Base-by-base conservation (phyloP, 2,113 vertebrate genomes). In the Lontra canadensis region DNA sequence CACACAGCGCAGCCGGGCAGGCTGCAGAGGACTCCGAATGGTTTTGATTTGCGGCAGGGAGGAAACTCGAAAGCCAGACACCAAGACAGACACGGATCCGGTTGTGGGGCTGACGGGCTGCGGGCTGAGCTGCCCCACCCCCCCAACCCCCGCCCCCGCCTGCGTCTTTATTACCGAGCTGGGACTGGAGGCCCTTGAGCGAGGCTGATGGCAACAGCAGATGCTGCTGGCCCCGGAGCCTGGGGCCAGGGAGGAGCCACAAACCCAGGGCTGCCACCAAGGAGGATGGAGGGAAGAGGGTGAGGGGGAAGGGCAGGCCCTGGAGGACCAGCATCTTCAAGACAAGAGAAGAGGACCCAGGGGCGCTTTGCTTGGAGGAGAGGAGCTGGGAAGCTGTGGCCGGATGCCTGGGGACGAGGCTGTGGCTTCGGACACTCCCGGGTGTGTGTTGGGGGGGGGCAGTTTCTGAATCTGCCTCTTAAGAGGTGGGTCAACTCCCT, bases 1-100 rank as follows among this genome's bases (percentile, higher is more conserved):
- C 78, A 3, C 88, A 26, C 36, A 0, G 9, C 5, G 0, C 69
- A 83, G 65, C 59, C n/a, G 10, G 15, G 63, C 39, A 1, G 9
- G 49, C 96, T n/a, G 14, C 79, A 26, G 57, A 42, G 92, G 6
- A 10, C 63, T 74, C 31, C 4, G 5, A 39, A 34, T 97, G 97
- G 39, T 97, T 98, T 94, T 97, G 89, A 97, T 98, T 96, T 97
- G 96, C n/a, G 10, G 79, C 95, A 0, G 86, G 36, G 94, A 97
- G 82, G 95, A 97, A 97, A 90, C 95, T 49, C 1, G 4, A 96
- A 94, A 96, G 89, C 96, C 97, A 97, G 96, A 96, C 97, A 67
- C 78, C 82, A 52, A n/a, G 55, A 87, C 93, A 92, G 96, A 84
- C 90, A 0, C 18, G 74, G 90, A 95, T 92, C 90, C 9, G n/a